Evolutionary conservation across 2,113 vertebrate genomes (phyloP), one percentile per base, ranked within the genome.

Genomic region (Pomatorhinus ruficollis): DNA sequence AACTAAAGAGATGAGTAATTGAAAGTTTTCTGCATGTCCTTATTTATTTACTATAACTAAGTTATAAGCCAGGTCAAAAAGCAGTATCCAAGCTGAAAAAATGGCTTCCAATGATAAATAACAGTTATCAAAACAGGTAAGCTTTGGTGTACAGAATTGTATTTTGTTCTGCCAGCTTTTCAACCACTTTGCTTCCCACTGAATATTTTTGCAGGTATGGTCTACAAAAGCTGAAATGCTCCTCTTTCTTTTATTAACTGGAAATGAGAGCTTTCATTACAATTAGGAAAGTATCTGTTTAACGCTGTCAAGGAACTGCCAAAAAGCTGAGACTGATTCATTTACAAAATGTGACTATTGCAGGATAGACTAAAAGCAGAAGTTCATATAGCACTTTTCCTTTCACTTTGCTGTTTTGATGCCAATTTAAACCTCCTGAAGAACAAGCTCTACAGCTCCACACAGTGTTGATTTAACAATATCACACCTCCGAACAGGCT

Each of bases 401-500:
- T 63, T 91, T 40, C 20, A 22, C 22, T 53, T 87, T 30, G 12
- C 42, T 66, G 19, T 15, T 89, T 28, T 30, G 42, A 50, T 13
- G 52, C 17, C 10, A 15, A 37, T 39, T 61, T 47, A 42, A 45
- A 45, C 9, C 30, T 52, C 15, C 39, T 30, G 45, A 42, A 63
- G 20, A 84, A 59, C 11, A 83, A 93, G 92, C 85, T 95, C 94
- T 81, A 45, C 13, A 95, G 95, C 96, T 77, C 96, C 96, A 95
- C 95, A 60, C 5, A 89, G 96, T 59, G 96, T 86, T 83, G 39
- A 49, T 23, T 81, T 40, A 40, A 4, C 37, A 52, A 61, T 0
- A 1, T 39, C 44, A 72, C 79, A 64, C 9, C 49, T 25, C 44
- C 57, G 31, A 45, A 47, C 2, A 57, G 9, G 15, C 20, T 40